Percentiles rank a stretch among this genome's conserved stretches.
Conservation (phyloP, 23 tunicate genomes). For the Ciona savignyi region DNA sequence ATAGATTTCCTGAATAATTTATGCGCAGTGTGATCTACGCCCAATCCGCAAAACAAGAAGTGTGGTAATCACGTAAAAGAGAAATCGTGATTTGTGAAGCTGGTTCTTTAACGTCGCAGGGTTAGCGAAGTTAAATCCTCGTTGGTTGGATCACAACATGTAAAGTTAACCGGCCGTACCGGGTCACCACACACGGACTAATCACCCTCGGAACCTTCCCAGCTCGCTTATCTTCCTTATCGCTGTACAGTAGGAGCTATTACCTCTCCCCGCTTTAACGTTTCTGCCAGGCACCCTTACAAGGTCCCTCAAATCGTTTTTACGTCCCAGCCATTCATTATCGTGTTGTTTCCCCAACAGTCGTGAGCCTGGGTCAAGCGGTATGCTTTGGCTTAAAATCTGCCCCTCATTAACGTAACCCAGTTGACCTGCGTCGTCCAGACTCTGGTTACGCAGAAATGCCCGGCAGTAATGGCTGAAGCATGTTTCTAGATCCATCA, state of each 20-base stretch:
- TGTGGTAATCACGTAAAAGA: too few relatives aligned
- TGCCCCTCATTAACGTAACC: not conserved
- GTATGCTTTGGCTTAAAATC: not conserved
- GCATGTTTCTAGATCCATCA: not conserved
- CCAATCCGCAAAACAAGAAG: too few relatives aligned
- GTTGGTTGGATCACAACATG: not conserved
- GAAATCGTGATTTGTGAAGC: too few relatives aligned
- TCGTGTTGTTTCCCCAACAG: not conserved
- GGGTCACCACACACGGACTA: conserved; percentile 1
- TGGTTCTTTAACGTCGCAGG: not conserved
- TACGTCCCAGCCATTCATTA: not conserved
- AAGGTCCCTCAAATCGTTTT: too few relatives aligned
- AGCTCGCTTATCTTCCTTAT: not conserved
- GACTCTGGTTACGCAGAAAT: too few relatives aligned
- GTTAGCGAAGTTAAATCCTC: not conserved
- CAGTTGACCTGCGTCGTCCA: not conserved
- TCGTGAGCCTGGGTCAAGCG: not conserved
- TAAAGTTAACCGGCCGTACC: not conserved
- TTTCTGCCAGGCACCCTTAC: too few relatives aligned
- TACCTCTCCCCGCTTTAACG: too few relatives aligned
- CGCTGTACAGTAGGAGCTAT: not conserved
- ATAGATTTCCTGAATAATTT: not conserved
- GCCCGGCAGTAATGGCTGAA: not conserved
- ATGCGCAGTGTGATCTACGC: too few relatives aligned
- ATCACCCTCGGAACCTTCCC: not conserved